A percentile compares a stretch with the other conserved stretches of the same genome.
These are phyloP conservation scores for Sinocyclocheilus anophthalmus DNA, from an alignment of 2,113 vertebrate genomes.

Conservation along the genomic window DNA sequence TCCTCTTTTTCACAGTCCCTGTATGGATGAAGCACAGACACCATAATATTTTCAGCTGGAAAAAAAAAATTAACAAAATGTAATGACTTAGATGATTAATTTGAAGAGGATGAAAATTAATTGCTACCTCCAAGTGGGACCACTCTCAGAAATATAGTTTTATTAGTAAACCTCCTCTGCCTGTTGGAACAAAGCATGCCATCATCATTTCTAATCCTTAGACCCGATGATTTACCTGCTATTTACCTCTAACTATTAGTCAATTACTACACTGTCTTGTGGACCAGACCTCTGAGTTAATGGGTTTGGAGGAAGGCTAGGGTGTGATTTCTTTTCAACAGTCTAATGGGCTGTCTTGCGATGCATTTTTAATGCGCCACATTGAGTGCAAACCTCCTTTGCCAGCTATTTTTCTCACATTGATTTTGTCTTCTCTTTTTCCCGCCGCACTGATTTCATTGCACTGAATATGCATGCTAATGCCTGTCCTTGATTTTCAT, in stretches of 20 bases:
- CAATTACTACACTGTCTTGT: slow-evolving; percentile 69
- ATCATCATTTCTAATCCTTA: slow-evolving; percentile 60
- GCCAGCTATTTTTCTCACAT: slow-evolving; percentile 63
- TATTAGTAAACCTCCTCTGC: slow-evolving; percentile 54
- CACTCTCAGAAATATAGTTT: slow-evolving; percentile 27
- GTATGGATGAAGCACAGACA: too few species aligned
- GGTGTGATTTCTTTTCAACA: slow-evolving; percentile 71
- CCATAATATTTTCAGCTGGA: too few species aligned
- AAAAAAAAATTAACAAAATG: slow-evolving; percentile 22
- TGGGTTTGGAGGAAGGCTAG: slow-evolving; percentile 69
- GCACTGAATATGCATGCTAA: slow-evolving; percentile 54
- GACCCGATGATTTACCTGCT: slow-evolving; percentile 64
- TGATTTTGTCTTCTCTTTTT: slow-evolving; percentile 59
- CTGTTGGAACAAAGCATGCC: slow-evolving; percentile 48
- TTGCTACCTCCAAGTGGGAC: slow-evolving; percentile 7
- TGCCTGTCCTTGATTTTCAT: slow-evolving; percentile 55
- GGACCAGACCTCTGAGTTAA: slow-evolving; percentile 66
- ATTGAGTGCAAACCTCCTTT: slow-evolving; percentile 56
- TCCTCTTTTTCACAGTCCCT: too few species aligned
- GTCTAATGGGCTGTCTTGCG: slow-evolving; percentile 71
- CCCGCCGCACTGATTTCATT: slow-evolving; percentile 27
- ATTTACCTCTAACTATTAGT: slow-evolving; percentile 71
- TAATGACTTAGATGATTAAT: slow-evolving; percentile 43
- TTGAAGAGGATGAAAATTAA: slow-evolving; percentile 39
- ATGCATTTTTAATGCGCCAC: slow-evolving; percentile 71